Conservation (phyloP, 2,888 invertebrate genomes). For the Archips crataeganus region DNA sequence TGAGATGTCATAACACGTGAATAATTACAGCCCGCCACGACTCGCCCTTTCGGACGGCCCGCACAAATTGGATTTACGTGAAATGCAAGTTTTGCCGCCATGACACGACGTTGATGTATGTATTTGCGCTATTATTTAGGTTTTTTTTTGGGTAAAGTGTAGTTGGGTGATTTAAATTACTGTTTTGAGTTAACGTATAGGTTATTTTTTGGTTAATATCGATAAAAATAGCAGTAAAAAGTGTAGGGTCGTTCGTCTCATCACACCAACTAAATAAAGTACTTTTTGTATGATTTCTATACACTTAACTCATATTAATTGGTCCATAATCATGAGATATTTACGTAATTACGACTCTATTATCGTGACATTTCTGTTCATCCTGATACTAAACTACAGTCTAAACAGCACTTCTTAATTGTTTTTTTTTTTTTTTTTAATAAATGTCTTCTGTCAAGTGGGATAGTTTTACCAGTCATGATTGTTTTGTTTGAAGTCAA, state of each 20-base stretch:
- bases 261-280: not conserved
- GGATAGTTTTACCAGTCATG: too few relatives aligned
- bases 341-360: too few relatives aligned
- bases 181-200: not conserved
- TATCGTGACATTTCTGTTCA: too few relatives aligned
- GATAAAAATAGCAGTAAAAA: not conserved
- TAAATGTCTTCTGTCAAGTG: too few relatives aligned
- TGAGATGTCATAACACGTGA: conserved; percentile 85
- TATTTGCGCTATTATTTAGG: conserved; percentile 53
- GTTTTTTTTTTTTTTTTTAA: too few relatives aligned
- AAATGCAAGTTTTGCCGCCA: conserved; percentile 75
- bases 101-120: conserved; percentile 69
- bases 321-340: too few relatives aligned
- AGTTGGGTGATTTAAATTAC: not conserved
- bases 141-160: not conserved
- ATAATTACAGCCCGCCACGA: conserved; percentile 83
- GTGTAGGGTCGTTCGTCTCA: not conserved
- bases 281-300: too few relatives aligned
- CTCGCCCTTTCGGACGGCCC: conserved; percentile 80
- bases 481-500: too few relatives aligned
- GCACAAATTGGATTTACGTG: conserved; percentile 84
- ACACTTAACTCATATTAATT: too few relatives aligned
- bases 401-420: too few relatives aligned
- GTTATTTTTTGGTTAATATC: not conserved
- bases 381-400: too few relatives aligned